These are phyloP conservation scores for Nemotelus pantherinus DNA, from an alignment of 2,888 invertebrate genomes.

Conservation along the genomic window DNA sequence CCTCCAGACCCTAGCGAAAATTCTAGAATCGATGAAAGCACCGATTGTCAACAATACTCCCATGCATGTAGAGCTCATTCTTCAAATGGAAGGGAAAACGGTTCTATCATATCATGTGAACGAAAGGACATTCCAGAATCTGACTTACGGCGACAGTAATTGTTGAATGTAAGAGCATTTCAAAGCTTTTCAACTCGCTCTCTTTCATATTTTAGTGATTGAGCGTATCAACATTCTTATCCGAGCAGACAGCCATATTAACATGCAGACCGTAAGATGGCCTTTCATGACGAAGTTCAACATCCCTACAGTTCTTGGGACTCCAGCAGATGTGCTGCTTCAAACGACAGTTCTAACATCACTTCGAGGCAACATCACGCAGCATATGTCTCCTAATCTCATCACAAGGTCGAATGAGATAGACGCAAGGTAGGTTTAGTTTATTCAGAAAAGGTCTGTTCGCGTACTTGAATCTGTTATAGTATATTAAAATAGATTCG, in stretches of 20 bases:
- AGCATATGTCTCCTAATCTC: constrained; percentile 68
- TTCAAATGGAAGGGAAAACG: constrained; percentile 74
- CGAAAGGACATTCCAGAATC: constrained; percentile 71
- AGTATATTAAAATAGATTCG: no score
- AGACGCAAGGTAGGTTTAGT: constrained; percentile 66
- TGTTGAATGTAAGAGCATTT: constrained; percentile 50
- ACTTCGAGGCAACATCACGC: constrained; percentile 75
- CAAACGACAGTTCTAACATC: constrained; percentile 69
- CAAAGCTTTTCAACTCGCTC: not conserved
- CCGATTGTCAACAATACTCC: constrained; percentile 65
- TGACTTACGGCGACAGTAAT: constrained; percentile 72
- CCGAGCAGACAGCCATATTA: constrained; percentile 71
- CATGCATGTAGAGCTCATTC: constrained; percentile 73
- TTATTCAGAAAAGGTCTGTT: no score
- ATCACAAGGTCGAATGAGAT: constrained; percentile 72
- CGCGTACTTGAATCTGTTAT: no score
- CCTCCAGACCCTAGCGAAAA: constrained; percentile 67
- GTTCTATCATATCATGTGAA: constrained; percentile 75
- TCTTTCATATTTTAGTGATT: constrained; percentile 65
- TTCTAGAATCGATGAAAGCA: constrained; percentile 65
- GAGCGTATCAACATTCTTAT: constrained; percentile 69
- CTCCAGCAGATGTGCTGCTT: constrained; percentile 65
- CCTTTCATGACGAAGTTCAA: constrained; percentile 68
- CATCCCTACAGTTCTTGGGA: constrained; percentile 71
- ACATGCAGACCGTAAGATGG: constrained; percentile 69